Conservation (phyloP, 2,888 invertebrate species). For the Tetranychus piercei region DNA sequence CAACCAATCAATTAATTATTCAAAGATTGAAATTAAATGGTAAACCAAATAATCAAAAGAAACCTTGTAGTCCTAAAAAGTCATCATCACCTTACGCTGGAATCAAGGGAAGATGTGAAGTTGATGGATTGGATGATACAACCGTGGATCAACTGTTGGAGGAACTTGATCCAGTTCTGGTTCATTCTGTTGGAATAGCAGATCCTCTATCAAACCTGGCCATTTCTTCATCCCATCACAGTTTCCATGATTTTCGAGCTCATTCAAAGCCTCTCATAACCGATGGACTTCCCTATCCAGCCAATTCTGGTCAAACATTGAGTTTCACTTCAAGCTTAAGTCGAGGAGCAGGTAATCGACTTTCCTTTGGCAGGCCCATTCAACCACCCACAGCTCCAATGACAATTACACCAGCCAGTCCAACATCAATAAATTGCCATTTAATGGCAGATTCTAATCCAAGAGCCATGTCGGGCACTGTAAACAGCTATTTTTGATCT, state of each 20-base stretch:
- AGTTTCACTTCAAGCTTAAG: not conserved
- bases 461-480: not conserved
- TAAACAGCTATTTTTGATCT: slow-evolving; percentile 6
- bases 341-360: not conserved
- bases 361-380: not conserved
- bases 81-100: not conserved
- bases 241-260: not conserved
- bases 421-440: not conserved
- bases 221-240: not conserved
- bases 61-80: not conserved
- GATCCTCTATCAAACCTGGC: not conserved
- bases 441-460: not conserved
- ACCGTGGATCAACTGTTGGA: not conserved
- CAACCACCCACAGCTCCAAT: not conserved
- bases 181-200: not conserved
- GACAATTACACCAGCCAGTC: not conserved
- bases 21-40: not conserved
- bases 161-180: not conserved
- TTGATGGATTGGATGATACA: not conserved
- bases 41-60: not conserved
- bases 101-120: not conserved
- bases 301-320: not conserved
- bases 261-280: not conserved
- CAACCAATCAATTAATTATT: not conserved
- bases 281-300: not conserved